Evolutionary conservation across 2,888 invertebrate species (phyloP), one percentile per base, ranked within the genome.

Genomic region (Xanthia togata): DNA sequence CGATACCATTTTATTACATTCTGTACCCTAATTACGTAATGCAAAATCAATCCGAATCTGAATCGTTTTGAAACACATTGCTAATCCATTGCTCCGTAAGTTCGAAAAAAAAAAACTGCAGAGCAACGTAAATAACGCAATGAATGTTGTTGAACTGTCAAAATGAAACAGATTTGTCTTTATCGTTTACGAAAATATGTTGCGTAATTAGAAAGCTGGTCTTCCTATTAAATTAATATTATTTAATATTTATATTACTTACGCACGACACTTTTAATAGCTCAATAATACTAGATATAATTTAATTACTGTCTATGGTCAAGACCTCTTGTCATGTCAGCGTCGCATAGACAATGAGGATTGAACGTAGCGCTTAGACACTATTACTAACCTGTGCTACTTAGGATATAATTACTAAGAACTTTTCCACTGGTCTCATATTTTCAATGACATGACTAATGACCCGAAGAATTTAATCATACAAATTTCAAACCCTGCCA

Each of bases 251-350:
- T 53, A 53, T 60, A 57, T 57, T 35, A 60, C 14, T 35, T 68
- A 68, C 23, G 4, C 60, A 70, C 55, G 47, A 44, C 57, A 72
- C 12, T 79, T n/a, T 35, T 70, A 72, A 63, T 41, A 35, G 62
- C 31, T 69, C 65, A 63, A 62, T 73, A 68, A 59, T 67, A 38
- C 60, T 68, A 9, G 47, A 69, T 71, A 65, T 83, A 65, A 79
- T 82, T 75, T 70, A 63, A 83, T 79, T 83, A 76, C 35, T 53
- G 53, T 69, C 47, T 82, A 74, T 64, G 82, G 38, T 31, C 62
- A 73, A 62, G 57, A 73, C 41, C 5, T 59, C 47, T 26, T n/a
- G n/a, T n/a, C n/a, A n/a, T 68, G 55, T 44, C 62, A n/a, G 41
- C 47, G 53, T 44, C 17, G 71, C 78, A 64, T 71, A 63, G 53